Evolutionary conservation across 2,888 invertebrate species (phyloP), one percentile per base, ranked within the genome.

Genomic region (Rhaphigaster nebulosa): DNA sequence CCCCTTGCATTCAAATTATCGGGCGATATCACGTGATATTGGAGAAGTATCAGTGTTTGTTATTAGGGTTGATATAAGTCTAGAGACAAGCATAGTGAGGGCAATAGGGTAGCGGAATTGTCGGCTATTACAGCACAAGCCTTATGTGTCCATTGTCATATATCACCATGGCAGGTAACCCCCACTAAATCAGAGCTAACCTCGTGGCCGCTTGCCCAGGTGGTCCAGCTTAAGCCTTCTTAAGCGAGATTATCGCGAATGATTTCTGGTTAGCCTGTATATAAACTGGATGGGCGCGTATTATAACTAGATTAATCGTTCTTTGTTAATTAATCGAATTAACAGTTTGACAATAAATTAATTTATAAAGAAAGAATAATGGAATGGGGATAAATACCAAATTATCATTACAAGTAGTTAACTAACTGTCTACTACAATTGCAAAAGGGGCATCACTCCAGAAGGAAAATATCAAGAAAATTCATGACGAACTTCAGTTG

Each of bases 101-200:
- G 70, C 38, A 76, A 76, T 76, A 29, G 34, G 18, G 8, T 38
- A 38, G 38, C 70, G 23, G 70, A 6, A 38, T 76, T 76, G 70
- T 76, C 70, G 70, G 70, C 38, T 76, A 76, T 76, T 38, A 76
- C 8, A 76, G 15, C 70, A 20, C 6, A 15, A 6, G 29, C 65
- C 65, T 65, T 34, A 65, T 65, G 70, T 34, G 38, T n/a, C n/a
- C n/a, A n/a, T n/a, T n/a, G n/a, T 38, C 38, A 76, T 76, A 76
- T 38, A 76, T 76, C 70, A 76, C 12, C 20, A 23, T 76, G 70
- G 38, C 34, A 76, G 70, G 6, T 15, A n/a, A 60, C 12, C 38
- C n/a, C 70, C 70, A 76, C 70, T 76, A 76, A 76, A 76, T 76
- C 70, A 76, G 38, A 38, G 70, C 34, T 76, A 76, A 29, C 70